Evolutionary conservation across 1,140 invertebrate genomes (phyloP).

Genomic region (Nomia melanderi): DNA sequence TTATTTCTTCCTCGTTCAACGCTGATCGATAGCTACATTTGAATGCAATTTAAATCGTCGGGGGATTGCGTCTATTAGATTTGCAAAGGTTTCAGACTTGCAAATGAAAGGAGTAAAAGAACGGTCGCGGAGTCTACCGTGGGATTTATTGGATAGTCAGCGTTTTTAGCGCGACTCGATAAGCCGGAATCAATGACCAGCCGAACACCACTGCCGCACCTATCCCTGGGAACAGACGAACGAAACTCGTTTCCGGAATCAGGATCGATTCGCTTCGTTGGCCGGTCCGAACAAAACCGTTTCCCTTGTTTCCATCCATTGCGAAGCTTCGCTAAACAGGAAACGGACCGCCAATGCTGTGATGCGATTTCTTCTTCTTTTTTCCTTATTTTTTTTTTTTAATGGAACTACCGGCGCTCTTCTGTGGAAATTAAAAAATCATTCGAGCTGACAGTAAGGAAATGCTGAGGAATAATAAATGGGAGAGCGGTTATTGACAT

Average conservation of each 20-base stretch:
- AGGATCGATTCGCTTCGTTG: conserved; percentile 20
- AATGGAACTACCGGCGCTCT: too few species aligned
- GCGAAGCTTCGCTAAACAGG: not conserved
- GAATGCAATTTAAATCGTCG: conserved; percentile 21
- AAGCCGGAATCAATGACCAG: conserved; percentile 23
- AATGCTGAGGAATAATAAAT: too few species aligned
- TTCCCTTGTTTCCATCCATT: conserved; percentile 1
- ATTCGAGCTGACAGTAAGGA: too few species aligned
- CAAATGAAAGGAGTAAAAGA: conserved; percentile 30
- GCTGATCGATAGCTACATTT: conserved; percentile 8
- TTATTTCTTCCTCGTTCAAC: not conserved
- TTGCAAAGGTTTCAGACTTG: conserved; percentile 49
- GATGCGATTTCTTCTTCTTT: too few species aligned
- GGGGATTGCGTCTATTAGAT: conserved; percentile 32
- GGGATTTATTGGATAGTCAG: conserved; percentile 45
- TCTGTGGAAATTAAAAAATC: too few species aligned
- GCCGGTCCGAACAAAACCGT: not conserved
- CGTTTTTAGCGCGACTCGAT: conserved; percentile 46
- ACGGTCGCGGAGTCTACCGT: not conserved
- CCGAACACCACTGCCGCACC: conserved; percentile 9
- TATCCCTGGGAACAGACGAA: not conserved
- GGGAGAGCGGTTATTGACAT: too few species aligned
- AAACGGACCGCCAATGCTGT: too few species aligned
- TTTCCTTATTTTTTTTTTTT: too few species aligned
- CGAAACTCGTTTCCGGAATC: conserved; percentile 47